phyloP scores from a whole-genome alignment of 2,888 invertebrate genomes.

The Stratiomys singularior region DNA sequence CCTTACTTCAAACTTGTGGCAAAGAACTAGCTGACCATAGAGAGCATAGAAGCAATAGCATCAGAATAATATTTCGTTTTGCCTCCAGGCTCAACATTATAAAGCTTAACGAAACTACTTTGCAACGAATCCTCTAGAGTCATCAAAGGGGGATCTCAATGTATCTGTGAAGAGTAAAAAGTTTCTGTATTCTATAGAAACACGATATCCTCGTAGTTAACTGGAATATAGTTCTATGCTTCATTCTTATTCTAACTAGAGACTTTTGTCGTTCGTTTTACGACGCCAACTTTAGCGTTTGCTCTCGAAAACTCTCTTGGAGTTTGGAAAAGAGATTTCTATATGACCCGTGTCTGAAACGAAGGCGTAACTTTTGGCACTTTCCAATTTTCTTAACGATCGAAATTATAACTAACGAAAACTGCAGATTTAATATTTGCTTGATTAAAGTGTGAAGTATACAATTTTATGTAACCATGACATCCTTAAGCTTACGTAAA shows the following conservation, averaged over 20 bases:
- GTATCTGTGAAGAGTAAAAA: neutral
- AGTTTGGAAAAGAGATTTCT: neutral
- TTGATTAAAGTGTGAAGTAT: no score
- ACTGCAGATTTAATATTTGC: no score
- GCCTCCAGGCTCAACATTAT: constrained; percentile 28
- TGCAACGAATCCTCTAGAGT: constrained; percentile 27
- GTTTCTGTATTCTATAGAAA: neutral
- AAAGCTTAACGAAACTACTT: constrained; percentile 37
- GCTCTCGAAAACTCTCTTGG: neutral
- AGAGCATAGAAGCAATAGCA: neutral
- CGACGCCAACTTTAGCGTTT: neutral
- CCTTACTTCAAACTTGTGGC: neutral
- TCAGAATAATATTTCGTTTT: neutral
- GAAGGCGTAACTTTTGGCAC: constrained; percentile 7
- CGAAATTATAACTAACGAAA: no score
- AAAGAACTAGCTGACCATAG: constrained; percentile 3
- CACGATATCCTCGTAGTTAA: constrained; percentile 12
- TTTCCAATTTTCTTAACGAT: constrained; percentile 11
- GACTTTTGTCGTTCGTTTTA: neutral
- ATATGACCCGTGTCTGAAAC: neutral
- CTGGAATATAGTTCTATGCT: constrained; percentile 11
- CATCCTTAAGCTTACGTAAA: no score
- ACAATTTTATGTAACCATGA: no score
- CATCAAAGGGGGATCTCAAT: constrained; percentile 21
- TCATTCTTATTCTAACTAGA: neutral